Base-by-base conservation (phyloP, 1,140 invertebrate species). In the Aethina tumida region DNA sequence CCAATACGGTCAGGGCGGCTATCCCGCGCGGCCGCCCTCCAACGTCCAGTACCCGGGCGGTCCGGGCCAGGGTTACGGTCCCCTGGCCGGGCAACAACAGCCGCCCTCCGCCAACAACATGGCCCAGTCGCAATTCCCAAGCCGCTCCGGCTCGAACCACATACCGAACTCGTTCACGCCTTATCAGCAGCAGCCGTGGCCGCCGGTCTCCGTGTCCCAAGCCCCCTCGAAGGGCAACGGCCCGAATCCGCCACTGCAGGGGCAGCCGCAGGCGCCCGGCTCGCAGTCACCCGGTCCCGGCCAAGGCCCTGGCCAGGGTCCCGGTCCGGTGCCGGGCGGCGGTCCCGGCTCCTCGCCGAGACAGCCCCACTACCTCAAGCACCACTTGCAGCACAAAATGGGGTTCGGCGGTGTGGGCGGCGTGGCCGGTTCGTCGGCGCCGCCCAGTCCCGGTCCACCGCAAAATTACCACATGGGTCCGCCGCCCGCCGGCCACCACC, bases 321-420 rank as follows among this genome's bases (percentile, higher is more conserved):
- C 65, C 36, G 39, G 39, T 17, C 35, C 33, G 34, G 26, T 35
- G 36, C 43, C 4, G 17, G 41, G 34, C 39, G 42, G 25, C 40
- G 43, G 43, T 25, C 36, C 33, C 49, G 61, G 58, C 15, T 49
- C 55, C n/a, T 59, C 59, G 10, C 56, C 69, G 10, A 60, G 68
- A 31, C 69, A 66, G 5, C 63, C 62, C 10, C 67, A 73, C 59
- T 79, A 80, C 67, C 63, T 81, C 53, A 78, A 79, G 55, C 76
- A 79, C 48, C 78, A 81, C 64, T 63, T 73, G 50, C 70, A 77
- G 62, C 72, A 77, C 56, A 75, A 78, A 60, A 68, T 73, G 55
- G 67, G 72, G 44, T 71, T 71, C 56, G 59, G 60, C 41, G 61
- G 61, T 41, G 45, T 51, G 36, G 36, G 35, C n/a, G 39, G 37